A percentile compares a stretch with the other conserved stretches of the same genome.
Evolutionary conservation across 2,797 vertebrate species (phyloP).

Genomic region (Steatocranus sp.): DNA sequence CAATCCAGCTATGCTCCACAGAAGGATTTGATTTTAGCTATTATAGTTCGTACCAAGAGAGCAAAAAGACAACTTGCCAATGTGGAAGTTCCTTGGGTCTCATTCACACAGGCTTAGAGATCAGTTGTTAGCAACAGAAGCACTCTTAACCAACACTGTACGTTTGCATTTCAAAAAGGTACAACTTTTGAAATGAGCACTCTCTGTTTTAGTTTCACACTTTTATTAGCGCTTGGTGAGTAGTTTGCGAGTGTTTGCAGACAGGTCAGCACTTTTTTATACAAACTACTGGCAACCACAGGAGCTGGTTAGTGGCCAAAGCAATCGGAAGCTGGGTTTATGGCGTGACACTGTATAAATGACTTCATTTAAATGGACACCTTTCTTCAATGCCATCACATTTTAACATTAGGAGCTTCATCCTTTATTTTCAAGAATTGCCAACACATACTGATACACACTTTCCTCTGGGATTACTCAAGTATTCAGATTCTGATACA

Average conservation of each 20-base stretch:
- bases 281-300: background rate
- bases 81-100: background rate
- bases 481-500: background rate
- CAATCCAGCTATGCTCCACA: too few relatives aligned
- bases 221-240: background rate
- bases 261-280: background rate
- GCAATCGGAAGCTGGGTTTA: background rate
- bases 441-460: background rate
- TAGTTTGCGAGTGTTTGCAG: background rate
- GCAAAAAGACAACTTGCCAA: background rate
- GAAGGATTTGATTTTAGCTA: background rate
- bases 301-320: background rate
- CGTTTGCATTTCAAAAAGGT: background rate
- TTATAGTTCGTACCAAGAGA: background rate
- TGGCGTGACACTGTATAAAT: accelerated
- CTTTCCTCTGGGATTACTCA: background rate
- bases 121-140: background rate
- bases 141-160: background rate
- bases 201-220: background rate
- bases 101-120: background rate
- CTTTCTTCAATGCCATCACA: background rate
- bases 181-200: background rate
- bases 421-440: background rate
- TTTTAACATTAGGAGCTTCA: background rate
- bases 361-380: background rate